Percentiles rank a stretch among this genome's conserved stretches.
Conservation (phyloP, 2,797 vertebrate species). For the Silurus lanzhouensis region DNA sequence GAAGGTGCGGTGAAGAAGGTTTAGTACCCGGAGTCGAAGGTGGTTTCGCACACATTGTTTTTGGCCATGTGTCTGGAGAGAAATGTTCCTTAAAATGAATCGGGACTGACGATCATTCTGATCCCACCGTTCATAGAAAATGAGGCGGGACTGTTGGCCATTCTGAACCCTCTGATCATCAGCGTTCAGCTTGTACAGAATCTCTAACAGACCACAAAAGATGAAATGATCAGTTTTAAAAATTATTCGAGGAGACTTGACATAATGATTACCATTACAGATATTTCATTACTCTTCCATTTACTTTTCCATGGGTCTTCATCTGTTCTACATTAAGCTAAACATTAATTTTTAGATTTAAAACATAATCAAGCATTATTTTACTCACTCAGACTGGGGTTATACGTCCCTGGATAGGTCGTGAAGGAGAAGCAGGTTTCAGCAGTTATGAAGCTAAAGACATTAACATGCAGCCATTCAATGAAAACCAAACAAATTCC, state of each 20-base stretch:
- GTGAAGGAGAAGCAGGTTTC: conserved; percentile 84
- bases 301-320: not conserved
- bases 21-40: conserved; percentile 79
- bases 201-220: conserved; percentile 62
- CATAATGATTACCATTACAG: not conserved
- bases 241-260: no score
- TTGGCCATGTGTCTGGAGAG: conserved; percentile 72
- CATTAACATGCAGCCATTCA: conserved; percentile 10
- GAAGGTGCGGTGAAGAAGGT: not conserved
- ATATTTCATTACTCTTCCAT: not conserved
- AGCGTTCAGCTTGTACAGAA: conserved; percentile 78
- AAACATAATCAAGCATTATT: no score
- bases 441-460: conserved; percentile 73
- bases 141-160: conserved; percentile 74
- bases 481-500: not conserved
- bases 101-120: no score
- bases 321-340: not conserved
- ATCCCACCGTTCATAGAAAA: conserved; percentile 61
- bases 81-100: conserved; percentile 59
- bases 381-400: conserved; percentile 83
- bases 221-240: conserved; percentile 30
- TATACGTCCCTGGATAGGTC: conserved; percentile 75
- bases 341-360: not conserved
- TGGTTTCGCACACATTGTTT: conserved; percentile 68
- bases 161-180: conserved; percentile 64